phyloP scores from a whole-genome alignment of 2,888 invertebrate species.

The Heptascelio sp. region DNA sequence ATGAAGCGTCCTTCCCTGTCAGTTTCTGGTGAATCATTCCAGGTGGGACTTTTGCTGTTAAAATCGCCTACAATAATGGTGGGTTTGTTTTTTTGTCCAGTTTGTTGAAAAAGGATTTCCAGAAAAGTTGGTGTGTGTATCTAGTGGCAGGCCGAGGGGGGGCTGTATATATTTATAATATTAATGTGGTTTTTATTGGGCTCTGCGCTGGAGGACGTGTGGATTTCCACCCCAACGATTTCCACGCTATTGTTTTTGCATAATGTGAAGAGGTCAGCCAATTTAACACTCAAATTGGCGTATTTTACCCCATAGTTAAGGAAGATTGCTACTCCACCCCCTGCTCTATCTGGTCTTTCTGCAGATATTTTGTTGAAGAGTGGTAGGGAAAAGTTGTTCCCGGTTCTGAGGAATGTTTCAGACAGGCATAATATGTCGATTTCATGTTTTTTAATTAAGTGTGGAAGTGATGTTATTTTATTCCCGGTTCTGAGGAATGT shows the following conservation, averaged over 20 bases:
- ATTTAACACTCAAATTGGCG: too few relatives aligned
- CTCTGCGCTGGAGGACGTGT: too few relatives aligned
- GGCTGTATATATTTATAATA: too few relatives aligned
- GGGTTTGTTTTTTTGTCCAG: neutral
- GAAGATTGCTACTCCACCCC: neutral
- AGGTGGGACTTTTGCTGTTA: conserved; percentile 18
- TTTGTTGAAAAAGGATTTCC: neutral
- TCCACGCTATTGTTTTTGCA: too few relatives aligned
- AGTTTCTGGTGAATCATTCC: neutral
- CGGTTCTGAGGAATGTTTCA: neutral
- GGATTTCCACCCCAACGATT: too few relatives aligned
- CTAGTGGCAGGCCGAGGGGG: conserved; percentile 5
- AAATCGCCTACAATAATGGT: conserved; percentile 13
- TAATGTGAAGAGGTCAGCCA: too few relatives aligned
- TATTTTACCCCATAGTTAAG: too few relatives aligned
- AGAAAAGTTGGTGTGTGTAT: neutral
- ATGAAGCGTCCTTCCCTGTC: neutral
- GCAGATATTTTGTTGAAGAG: neutral
- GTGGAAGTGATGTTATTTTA: neutral
- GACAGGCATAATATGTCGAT: neutral
- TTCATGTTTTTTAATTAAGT: neutral
- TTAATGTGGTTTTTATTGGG: too few relatives aligned
- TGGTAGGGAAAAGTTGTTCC: neutral
- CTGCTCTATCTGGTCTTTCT: neutral
- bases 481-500: neutral